Evolutionary conservation across 92 coral and sea anemone genomes (phyloP).

Genomic region (Hydrozoanthus gracilis): DNA sequence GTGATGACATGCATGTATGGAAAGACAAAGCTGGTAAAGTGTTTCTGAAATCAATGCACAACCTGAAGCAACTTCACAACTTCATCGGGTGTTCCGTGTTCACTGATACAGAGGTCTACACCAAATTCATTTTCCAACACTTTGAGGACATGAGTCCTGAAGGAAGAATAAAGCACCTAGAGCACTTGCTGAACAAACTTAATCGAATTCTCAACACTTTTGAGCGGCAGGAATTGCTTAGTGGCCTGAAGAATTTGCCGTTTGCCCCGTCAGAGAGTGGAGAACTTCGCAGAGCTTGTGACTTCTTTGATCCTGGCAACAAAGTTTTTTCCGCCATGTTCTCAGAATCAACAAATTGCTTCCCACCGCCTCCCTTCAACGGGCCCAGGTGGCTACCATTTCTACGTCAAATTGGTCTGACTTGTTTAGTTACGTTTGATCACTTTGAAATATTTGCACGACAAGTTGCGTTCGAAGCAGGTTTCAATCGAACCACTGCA

Average conservation of each 20-base stretch:
- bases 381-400: slow-evolving; percentile 53
- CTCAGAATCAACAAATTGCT: slow-evolving; percentile 35
- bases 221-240: slow-evolving; percentile 7
- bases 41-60: slow-evolving; percentile 37
- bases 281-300: slow-evolving; percentile 42
- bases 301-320: slow-evolving; percentile 61
- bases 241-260: neutral
- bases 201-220: too few species aligned
- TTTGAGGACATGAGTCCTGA: slow-evolving; percentile 48
- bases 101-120: slow-evolving; percentile 62
- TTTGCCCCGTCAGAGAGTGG: slow-evolving; percentile 53
- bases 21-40: slow-evolving; percentile 41
- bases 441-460: slow-evolving; percentile 57
- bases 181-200: neutral
- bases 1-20: slow-evolving; percentile 57
- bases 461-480: slow-evolving; percentile 61
- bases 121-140: slow-evolving; percentile 60
- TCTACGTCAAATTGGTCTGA: slow-evolving; percentile 60
- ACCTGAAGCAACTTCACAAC: slow-evolving; percentile 42
- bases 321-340: slow-evolving; percentile 69
- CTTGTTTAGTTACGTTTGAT: slow-evolving; percentile 42
- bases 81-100: slow-evolving; percentile 52
- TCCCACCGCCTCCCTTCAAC: slow-evolving; percentile 71
- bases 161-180: slow-evolving; percentile 63
- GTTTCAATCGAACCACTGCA: neutral